Evolutionary conservation across 1,140 invertebrate species (phyloP), one percentile per base, ranked within the genome.

Genomic region (Pararge aegeria): DNA sequence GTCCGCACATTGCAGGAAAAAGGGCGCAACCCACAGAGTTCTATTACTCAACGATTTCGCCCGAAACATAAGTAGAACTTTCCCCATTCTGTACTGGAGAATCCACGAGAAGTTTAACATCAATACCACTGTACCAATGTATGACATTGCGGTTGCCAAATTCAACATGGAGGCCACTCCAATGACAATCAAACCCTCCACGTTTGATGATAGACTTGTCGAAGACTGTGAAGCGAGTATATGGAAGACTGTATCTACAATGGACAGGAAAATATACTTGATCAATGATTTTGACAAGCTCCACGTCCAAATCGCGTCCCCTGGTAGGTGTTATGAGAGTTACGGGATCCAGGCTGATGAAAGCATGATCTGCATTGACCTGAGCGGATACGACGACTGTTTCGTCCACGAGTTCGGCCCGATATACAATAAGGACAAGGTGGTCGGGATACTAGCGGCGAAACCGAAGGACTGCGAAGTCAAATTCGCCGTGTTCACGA

Each of bases 321-420:
- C 51, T 0, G 24, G 37, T 1, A 57, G 50, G 12, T 89, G 86
- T 20, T 78, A 69, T 20, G 80, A 84, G 37, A 68, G 20, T 0
- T 85, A 75, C 19, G 82, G 80, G 0, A 37, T 86, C 0, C 58
- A 64, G 1, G 16, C 80, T 0, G 75, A 81, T 9, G 70, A 75
- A 0, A 79, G 75, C 18, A 18, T 80, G 7, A 73, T 89, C 0
- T 89, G 86, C 44, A 55, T 87, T 0, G 83, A 89, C 44, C 19
- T 85, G 30, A 64, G 75, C 0, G 62, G 67, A 0, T 71, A 83
- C 19, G 72, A 79, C 0, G 80, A 83, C 10, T 89, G 86, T 54
- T 89, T 86, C 10, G 27, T 78, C 0, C 73, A 82, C 5, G 84
- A 89, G n/a, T 89, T 86, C 37, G 86, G 86, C 0, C 86, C 86